phyloP scores from a whole-genome alignment of 1,140 invertebrate species.

The Drosophila hydei region DNA sequence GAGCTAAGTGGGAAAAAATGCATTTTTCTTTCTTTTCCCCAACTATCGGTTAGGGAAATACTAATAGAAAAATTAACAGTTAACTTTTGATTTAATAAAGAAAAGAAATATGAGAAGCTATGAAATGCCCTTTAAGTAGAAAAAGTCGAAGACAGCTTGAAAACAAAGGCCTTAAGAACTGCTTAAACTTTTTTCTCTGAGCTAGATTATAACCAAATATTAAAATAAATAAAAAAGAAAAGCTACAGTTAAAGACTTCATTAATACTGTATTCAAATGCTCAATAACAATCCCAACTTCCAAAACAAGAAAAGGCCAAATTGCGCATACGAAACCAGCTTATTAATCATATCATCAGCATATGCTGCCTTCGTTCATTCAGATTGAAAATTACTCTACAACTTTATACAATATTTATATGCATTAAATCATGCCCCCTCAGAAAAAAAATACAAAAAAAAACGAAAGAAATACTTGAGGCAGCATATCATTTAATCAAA shows the following conservation, averaged over 20 bases:
- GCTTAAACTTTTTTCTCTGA: too few relatives aligned
- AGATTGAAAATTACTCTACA: conserved; percentile 34
- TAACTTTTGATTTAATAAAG: neutral
- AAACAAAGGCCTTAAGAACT: too few relatives aligned
- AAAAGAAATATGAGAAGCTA: too few relatives aligned
- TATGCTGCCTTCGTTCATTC: conserved; percentile 1
- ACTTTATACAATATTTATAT: conserved; percentile 21
- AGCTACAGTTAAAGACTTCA: too few relatives aligned
- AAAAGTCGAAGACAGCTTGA: too few relatives aligned
- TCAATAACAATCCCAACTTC: neutral
- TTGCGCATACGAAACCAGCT: conserved; percentile 30
- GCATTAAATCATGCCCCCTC: conserved; percentile 26
- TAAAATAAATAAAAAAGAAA: neutral
- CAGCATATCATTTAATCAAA: conserved; percentile 59
- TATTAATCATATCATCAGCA: conserved; percentile 11
- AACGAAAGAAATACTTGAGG: conserved; percentile 21
- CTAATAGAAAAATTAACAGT: neutral
- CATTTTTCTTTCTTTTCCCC: neutral
- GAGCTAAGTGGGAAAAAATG: neutral
- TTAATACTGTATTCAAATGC: too few relatives aligned
- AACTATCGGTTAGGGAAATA: too few relatives aligned
- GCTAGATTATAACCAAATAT: neutral
- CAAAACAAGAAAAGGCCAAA: too few relatives aligned
- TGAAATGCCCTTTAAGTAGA: too few relatives aligned
- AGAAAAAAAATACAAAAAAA: conserved; percentile 10